Evolutionary conservation across 2,797 vertebrate genomes (phyloP), one percentile per base, ranked within the genome.

Genomic region (Salmo trutta): DNA sequence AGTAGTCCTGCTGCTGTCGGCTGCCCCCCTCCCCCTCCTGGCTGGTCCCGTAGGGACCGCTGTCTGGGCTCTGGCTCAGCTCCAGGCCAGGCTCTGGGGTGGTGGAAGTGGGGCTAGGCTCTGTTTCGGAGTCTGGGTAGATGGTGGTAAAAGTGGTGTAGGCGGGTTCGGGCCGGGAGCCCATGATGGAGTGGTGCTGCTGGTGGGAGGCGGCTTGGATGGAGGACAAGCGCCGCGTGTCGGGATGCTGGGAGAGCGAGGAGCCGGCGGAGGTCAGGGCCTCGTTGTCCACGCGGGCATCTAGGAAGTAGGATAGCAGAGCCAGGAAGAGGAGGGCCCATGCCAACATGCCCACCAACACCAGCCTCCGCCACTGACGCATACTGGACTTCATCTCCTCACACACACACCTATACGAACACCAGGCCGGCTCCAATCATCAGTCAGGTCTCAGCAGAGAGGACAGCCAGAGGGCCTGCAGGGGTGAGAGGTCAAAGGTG

Each of bases 241-340:
- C 98, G 0, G 95, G 92, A 83, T 97, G 95, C 66, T 93, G 92
- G 47, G 91, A 93, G 71, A 94, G 84, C 54, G 95, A 93, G 70
- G 96, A 94, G 73, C 95, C 93, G 71, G 93, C 94, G 19, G 96
- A 95, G 81, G 91, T 90, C 53, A 95, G 89, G 0, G 92, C 94
- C 79, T 96, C 95, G 8, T 59, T 59, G 21, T 96, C 95, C 62
- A 95, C 94, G 78, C 93, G 96, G 80, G 93, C 95, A 77, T 99
- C 97, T 79, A 98, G 95, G 87, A 99, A 98, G 92, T 98, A 99
- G 27, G 98, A 95, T 87, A 99, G 96, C 80, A 99, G 94, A 51
- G 91, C 96, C 71, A 99, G 86, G 86, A 99, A 98, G 78, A 99
- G 88, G 74, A 99, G 92, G 24, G 93, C 97, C 98, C 98, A 99